Conservation (phyloP, 1,140 invertebrate species). For the Drosophila nannoptera region DNA sequence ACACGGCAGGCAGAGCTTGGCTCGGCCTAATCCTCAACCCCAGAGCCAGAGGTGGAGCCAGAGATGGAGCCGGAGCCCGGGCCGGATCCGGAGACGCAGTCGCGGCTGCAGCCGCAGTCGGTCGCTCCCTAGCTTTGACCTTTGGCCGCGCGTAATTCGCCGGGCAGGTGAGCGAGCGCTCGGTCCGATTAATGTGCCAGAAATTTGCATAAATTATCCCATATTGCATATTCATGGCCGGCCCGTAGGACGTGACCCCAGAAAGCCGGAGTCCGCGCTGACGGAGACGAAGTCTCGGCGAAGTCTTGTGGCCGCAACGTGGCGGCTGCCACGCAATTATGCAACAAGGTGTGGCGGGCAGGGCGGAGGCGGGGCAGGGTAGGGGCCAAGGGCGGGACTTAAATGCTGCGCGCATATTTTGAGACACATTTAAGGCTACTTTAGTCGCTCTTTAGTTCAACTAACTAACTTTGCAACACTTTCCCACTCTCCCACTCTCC, state of each 20-base stretch:
- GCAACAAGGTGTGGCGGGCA: neutral
- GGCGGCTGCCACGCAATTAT: slow-evolving; percentile 41
- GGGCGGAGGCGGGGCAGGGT: neutral
- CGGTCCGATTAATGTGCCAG: slow-evolving; percentile 73
- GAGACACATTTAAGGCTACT: slow-evolving; percentile 13
- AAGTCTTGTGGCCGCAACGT: slow-evolving; percentile 74
- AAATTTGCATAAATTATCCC: slow-evolving; percentile 80
- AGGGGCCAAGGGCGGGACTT: slow-evolving; percentile 1
- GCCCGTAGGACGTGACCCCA: slow-evolving; percentile 61
- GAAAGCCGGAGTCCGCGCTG: slow-evolving; percentile 41
- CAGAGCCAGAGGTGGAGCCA: neutral
- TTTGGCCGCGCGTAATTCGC: no score
- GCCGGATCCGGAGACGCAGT: neutral
- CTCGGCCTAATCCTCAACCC: neutral
- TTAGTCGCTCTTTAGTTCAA: slow-evolving; percentile 2
- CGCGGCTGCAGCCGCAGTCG: no score
- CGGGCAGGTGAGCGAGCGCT: slow-evolving; percentile 35
- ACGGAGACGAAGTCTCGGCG: slow-evolving; percentile 15
- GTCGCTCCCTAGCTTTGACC: no score
- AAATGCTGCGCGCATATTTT: slow-evolving; percentile 70
- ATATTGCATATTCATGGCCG: slow-evolving; percentile 78
- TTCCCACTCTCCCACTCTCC: neutral
- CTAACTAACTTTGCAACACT: neutral
- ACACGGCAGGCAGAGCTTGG: slow-evolving; percentile 9
- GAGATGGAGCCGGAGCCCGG: neutral